These are phyloP conservation scores for Aspidapion aeneum DNA, from an alignment of 2,888 invertebrate genomes.

Conservation along the genomic window DNA sequence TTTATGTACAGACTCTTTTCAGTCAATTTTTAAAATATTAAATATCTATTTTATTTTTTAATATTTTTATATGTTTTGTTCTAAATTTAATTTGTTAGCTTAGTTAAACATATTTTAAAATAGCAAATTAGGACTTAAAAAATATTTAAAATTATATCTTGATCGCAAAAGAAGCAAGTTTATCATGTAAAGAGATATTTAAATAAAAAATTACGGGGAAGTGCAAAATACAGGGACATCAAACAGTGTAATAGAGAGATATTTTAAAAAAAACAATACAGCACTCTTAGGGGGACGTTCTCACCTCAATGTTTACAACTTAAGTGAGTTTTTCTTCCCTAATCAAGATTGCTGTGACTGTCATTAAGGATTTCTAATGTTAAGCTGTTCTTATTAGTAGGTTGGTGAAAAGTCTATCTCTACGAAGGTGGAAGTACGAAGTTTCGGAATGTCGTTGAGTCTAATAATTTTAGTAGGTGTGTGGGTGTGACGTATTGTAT, in stretches of 20 bases:
- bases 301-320: background rate
- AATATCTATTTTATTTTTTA: too few relatives aligned
- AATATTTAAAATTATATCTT: too few relatives aligned
- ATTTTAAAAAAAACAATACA: background rate
- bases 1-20: too few relatives aligned
- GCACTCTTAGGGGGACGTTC: background rate
- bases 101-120: too few relatives aligned
- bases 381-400: background rate
- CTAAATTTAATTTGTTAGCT: too few relatives aligned
- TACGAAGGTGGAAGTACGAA: background rate
- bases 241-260: background rate
- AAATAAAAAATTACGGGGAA: too few relatives aligned
- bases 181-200: too few relatives aligned
- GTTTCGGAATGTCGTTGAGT: background rate
- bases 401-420: background rate
- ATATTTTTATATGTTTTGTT: too few relatives aligned
- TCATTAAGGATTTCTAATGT: background rate
- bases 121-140: too few relatives aligned
- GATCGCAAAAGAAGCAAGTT: too few relatives aligned
- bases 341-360: background rate
- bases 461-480: background rate
- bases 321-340: background rate
- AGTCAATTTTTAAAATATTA: too few relatives aligned
- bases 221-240: background rate
- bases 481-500: slow-evolving; percentile 13